Base-by-base conservation (phyloP, 2,113 vertebrate genomes). In the Cepphus grylle region DNA sequence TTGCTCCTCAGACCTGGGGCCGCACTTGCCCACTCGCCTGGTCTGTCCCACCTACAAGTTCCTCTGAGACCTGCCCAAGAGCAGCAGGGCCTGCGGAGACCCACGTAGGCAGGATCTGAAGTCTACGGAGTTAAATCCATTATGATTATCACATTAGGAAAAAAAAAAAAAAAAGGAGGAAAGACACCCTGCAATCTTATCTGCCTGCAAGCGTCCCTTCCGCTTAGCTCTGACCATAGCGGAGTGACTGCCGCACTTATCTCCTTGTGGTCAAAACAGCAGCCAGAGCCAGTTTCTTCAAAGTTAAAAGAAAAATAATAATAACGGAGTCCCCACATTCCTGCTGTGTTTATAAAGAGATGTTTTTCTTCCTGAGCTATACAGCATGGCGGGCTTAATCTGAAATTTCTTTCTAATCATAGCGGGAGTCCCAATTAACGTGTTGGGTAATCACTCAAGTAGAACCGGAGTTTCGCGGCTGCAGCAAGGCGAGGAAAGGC, bases 371-470 rank as follows among this genome's bases (percentile, higher is more conserved):
- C 96, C 94, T 72, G 92, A 94, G 98, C 98, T 90, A 88, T 95
- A 90, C 67, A 90, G 97, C 95, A 67, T 97, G 96, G 98, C 56
- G 18, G 97, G 93, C 95, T 92, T 98, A 97, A 98, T 98, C 98
- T 98, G 98, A 98, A 98, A 98, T 98, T 98, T 98, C 98, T 98
- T 98, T 98, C 98, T 98, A 98, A 98, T 98, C 98, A 97, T 98
- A 98, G 98, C 98, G 4, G 98, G 98, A 98, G 97, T 97, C 97
- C 98, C 98, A 98, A 98, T 98, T 98, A 98, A 98, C 86, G 30
- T 96, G 94, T 97, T 58, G 97, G 98, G 96, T 98, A 98, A 98
- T 98, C 97, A 92, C 96, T 98, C 97, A 96, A 97, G 96, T 88
- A 92, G 96, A 97, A 91, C 94, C 67, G 95, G 97, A 97, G 97